These are phyloP conservation scores for Epicampocera succincta DNA, from an alignment of 2,888 invertebrate species.

Conservation along the genomic window DNA sequence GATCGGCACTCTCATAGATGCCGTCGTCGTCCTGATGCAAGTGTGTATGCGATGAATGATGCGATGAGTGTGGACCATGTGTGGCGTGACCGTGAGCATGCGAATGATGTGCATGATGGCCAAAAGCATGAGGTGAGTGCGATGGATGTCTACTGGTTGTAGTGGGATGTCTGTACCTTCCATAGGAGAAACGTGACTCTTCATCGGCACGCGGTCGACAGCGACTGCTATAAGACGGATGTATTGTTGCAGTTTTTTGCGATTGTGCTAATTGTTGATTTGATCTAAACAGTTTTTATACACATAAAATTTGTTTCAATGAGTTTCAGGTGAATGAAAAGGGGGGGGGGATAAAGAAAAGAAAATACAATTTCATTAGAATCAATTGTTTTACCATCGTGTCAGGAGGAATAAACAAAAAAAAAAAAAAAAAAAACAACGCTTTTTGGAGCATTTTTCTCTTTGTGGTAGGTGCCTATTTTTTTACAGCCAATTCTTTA, in stretches of 20 bases:
- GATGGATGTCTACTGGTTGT: constrained; percentile 80
- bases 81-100: constrained; percentile 82
- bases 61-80: constrained; percentile 82
- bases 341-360: constrained; percentile 49
- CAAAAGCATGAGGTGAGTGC: constrained; percentile 83
- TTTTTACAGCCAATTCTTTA: constrained; percentile 57
- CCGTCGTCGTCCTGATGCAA: constrained; percentile 90
- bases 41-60: constrained; percentile 84
- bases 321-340: not conserved
- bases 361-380: constrained; percentile 39
- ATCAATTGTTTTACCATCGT: not conserved
- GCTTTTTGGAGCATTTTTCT: constrained; percentile 65
- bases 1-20: constrained; percentile 93
- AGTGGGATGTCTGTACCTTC: constrained; percentile 84
- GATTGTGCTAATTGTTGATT: constrained; percentile 82
- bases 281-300: constrained; percentile 76
- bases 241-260: constrained; percentile 82
- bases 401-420: constrained; percentile 15
- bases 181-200: constrained; percentile 89
- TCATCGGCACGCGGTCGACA: constrained; percentile 86
- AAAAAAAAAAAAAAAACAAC: constrained; percentile 32
- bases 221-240: constrained; percentile 83
- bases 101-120: constrained; percentile 82
- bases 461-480: constrained; percentile 71
- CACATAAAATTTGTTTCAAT: not conserved